A percentile compares a stretch with the other conserved stretches of the same genome.
phyloP scores from a whole-genome alignment of 2,888 invertebrate species.

The Conchocele bisecta region DNA sequence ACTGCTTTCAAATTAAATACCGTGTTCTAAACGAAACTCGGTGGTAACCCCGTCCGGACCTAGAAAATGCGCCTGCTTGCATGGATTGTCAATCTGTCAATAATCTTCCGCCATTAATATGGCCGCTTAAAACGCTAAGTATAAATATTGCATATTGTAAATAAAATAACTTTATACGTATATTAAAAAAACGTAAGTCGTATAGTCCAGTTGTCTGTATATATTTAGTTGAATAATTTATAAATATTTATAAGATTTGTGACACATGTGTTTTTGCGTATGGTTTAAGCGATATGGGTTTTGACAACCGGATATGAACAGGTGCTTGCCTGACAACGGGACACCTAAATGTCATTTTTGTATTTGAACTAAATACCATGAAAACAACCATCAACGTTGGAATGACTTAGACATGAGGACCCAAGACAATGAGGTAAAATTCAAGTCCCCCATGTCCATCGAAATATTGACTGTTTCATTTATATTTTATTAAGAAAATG shows the following conservation, averaged over 20 bases:
- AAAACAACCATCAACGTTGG: conserved; percentile 6
- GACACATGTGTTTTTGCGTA: not conserved
- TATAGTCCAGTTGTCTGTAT: not conserved
- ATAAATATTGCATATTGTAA: conserved; percentile 3
- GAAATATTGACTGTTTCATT: no score
- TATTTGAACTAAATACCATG: not conserved
- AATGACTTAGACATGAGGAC: conserved; percentile 58
- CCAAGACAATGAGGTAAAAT: conserved; percentile 59
- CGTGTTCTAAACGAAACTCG: conserved; percentile 48
- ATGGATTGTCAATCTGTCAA: conserved; percentile 41
- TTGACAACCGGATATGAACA: conserved; percentile 51
- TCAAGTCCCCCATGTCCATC: no score
- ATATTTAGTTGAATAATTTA: not conserved
- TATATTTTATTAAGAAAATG: no score
- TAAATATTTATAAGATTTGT: not conserved
- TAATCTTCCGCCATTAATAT: conserved; percentile 52
- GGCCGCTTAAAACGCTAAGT: conserved; percentile 28
- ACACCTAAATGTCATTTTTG: conserved; percentile 40
- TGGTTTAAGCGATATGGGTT: conserved; percentile 38
- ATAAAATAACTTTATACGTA: not conserved
- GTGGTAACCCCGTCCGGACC: conserved; percentile 50
- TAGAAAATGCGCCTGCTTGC: conserved; percentile 48
- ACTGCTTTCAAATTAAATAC: no score
- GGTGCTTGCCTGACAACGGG: conserved; percentile 67
- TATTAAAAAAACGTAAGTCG: not conserved